Conservation (phyloP, 2,888 invertebrate species). For the Meloe dianella region DNA sequence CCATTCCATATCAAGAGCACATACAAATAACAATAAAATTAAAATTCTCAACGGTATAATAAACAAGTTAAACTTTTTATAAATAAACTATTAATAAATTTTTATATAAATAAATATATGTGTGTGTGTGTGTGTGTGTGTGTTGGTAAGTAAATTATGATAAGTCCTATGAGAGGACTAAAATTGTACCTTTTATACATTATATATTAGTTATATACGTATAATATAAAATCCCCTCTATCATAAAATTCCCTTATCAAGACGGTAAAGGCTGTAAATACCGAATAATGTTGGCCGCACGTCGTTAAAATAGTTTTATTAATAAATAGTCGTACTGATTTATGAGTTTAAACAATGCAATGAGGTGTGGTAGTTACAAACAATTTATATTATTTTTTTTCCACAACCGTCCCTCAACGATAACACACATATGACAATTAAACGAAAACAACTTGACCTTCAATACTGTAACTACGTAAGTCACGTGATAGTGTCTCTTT, state of each 20-base stretch:
- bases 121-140: neutral
- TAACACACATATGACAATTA: neutral
- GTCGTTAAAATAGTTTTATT: conserved; percentile 49
- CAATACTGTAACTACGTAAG: too few relatives aligned
- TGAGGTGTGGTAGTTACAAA: conserved; percentile 2
- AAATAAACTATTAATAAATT: conserved; percentile 34
- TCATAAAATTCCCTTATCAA: conserved; percentile 33
- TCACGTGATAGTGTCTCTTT: too few relatives aligned
- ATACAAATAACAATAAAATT: neutral
- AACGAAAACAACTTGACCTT: neutral
- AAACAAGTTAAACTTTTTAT: conserved; percentile 18
- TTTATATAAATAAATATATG: conserved; percentile 12
- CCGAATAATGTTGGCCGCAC: conserved; percentile 47
- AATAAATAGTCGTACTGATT: conserved; percentile 47
- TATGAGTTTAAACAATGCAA: conserved; percentile 47
- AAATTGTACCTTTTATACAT: conserved; percentile 5
- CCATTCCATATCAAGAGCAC: neutral
- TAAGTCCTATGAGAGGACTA: conserved; percentile 3
- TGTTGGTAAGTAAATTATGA: conserved; percentile 1
- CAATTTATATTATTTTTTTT: too few relatives aligned
- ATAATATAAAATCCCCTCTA: conserved; percentile 20
- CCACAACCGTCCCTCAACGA: neutral
- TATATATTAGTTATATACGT: conserved; percentile 3
- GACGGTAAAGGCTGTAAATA: conserved; percentile 36
- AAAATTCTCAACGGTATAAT: conserved; percentile 5